Evolutionary conservation across 2,113 vertebrate species (phyloP), one percentile per base, ranked within the genome.

Genomic region (Petromus typicus): DNA sequence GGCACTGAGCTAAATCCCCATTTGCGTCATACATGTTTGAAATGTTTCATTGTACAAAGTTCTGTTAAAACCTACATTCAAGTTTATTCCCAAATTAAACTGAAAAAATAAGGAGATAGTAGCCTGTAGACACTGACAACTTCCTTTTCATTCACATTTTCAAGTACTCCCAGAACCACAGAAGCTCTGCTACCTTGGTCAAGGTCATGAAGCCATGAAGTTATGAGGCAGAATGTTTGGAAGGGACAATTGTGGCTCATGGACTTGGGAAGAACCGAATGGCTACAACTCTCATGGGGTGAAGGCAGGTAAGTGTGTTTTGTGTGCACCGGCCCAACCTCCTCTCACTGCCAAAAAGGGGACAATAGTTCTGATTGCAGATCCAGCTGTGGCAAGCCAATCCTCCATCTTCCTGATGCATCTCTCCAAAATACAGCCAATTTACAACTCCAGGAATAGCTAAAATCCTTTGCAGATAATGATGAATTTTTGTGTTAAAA

Each of bases 321-420:
- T 17, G 7, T 63, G 57, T 12, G 25, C 92, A 93, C 75, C 40
- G 89, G 56, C 71, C 67, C 67, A 67, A 14, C 56, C 61, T 91
- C 86, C 69, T 57, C 51, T 43, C 63, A n/a, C 69, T 64, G 73
- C 85, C 43, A 25, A 2, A 12, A 80, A 54, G 0, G 18, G 61
- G 43, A 97, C 78, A 96, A 97, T 75, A 37, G 14, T 54, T 78
- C 92, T 96, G 95, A 98, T 97, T 96, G 64, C 83, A 97, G 16
- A 61, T 40, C 81, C 96, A 96, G 95, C 89, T 96, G 95, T 67
- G 75, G 51, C 30, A 92, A 93, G 4, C 57, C 76, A 18, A 16
- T 32, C 54, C 48, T 71, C 69, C 56, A n/a, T 79, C 48, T 75
- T 82, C 86, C 69, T 93, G 86, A 92, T 63, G 95, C 96, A 84